Evolutionary conservation across 2,113 vertebrate genomes (phyloP).

Genomic region (Fregetta grallaria): DNA sequence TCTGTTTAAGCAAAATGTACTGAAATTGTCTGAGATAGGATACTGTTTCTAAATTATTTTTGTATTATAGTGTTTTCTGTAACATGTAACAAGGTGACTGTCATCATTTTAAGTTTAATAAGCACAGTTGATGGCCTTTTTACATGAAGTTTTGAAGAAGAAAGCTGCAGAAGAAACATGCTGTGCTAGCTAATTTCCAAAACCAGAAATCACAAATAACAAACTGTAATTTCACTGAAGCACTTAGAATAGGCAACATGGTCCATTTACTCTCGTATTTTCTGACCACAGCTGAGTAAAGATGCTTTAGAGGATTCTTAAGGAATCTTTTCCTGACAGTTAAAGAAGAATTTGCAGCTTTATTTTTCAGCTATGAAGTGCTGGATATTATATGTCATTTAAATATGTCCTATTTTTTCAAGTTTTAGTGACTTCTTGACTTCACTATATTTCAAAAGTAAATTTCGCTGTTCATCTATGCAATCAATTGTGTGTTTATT

Average conservation of each 20-base stretch:
- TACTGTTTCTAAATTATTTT: background rate
- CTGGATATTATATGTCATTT: background rate
- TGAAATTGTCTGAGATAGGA: background rate
- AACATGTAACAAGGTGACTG: background rate
- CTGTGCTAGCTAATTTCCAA: slow-evolving; percentile 12
- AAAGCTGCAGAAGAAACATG: background rate
- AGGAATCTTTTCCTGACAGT: background rate
- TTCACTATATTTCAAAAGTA: background rate
- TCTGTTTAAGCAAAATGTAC: background rate
- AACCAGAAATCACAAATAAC: slow-evolving; percentile 22
- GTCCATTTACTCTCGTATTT: slow-evolving; percentile 7
- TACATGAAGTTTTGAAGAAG: background rate
- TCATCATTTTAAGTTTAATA: background rate
- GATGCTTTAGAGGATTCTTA: slow-evolving; percentile 4
- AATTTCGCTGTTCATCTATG: background rate
- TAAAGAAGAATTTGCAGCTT: background rate
- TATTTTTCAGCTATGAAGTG: background rate
- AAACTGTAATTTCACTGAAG: slow-evolving; percentile 11
- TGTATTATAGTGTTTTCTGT: background rate
- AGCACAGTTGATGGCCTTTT: background rate
- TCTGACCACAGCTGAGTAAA: slow-evolving; percentile 23
- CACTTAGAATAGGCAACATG: slow-evolving; percentile 7
- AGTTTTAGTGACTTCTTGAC: background rate
- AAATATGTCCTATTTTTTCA: background rate
- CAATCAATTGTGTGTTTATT: background rate